phyloP scores from a whole-genome alignment of 2,888 invertebrate species.

The Apamea sordens region DNA sequence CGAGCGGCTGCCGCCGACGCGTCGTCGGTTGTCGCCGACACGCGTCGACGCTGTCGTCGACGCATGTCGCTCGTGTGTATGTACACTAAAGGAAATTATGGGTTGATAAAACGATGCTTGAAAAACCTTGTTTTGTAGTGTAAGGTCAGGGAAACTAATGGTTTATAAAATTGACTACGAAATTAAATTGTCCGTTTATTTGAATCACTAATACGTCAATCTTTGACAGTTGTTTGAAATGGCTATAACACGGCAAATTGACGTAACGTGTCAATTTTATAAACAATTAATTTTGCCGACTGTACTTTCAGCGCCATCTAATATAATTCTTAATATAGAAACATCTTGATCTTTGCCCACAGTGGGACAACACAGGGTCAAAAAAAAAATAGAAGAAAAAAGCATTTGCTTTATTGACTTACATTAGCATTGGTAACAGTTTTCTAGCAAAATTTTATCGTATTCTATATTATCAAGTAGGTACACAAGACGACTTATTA shows the following conservation, averaged over 20 bases:
- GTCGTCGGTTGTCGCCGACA: too few relatives aligned
- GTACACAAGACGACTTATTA: neutral
- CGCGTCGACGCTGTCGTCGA: too few relatives aligned
- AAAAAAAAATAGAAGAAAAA: neutral
- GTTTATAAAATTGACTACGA: neutral
- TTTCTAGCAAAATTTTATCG: conserved; percentile 23
- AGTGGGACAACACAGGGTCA: too few relatives aligned
- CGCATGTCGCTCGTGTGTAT: too few relatives aligned
- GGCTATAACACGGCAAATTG: neutral
- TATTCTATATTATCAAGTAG: conserved; percentile 13
- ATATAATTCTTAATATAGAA: neutral
- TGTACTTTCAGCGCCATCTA: too few relatives aligned
- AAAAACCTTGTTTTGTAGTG: neutral
- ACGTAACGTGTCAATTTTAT: neutral
- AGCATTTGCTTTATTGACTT: neutral
- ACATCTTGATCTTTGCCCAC: neutral
- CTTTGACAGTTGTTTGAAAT: too few relatives aligned
- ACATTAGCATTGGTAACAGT: conserved; percentile 3
- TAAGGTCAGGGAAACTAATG: neutral
- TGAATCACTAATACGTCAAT: neutral
- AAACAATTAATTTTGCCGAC: neutral
- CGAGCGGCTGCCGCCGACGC: too few relatives aligned
- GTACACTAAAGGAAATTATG: neutral
- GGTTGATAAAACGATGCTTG: neutral
- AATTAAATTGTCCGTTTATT: too few relatives aligned